A percentile compares a stretch with the other conserved stretches of the same genome.
phyloP scores from a whole-genome alignment of 2,113 vertebrate genomes.

The Sterrhoptilus dennistouni region DNA sequence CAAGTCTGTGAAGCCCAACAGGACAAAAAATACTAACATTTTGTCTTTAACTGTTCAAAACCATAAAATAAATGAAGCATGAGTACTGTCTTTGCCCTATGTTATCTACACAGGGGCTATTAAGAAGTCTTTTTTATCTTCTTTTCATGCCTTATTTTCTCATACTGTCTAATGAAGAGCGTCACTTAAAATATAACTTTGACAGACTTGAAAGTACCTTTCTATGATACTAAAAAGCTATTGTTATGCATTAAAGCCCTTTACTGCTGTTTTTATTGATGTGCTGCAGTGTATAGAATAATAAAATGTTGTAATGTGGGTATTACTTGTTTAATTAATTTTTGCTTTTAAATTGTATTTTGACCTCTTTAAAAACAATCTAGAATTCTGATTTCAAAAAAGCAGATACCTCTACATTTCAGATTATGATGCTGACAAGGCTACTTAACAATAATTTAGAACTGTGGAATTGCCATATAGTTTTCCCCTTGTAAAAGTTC shows the following conservation, averaged over 20 bases:
- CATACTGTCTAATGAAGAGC: constrained; percentile 74
- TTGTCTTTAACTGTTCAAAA: constrained; percentile 67
- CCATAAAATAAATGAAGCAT: constrained; percentile 79
- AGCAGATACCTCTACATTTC: neutral
- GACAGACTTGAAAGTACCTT: constrained; percentile 63
- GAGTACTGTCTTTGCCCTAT: constrained; percentile 66
- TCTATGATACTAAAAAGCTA: constrained; percentile 67
- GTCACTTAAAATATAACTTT: constrained; percentile 74
- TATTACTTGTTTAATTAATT: constrained; percentile 65
- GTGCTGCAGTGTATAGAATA: constrained; percentile 37
- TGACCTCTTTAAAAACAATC: neutral
- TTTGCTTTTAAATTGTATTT: constrained; percentile 40
- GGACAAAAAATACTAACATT: constrained; percentile 70
- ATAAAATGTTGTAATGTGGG: neutral
- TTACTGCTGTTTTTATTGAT: constrained; percentile 58
- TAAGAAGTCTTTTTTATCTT: constrained; percentile 71
- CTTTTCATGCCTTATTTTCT: constrained; percentile 79
- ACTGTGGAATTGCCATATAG: neutral
- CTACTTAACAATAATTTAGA: neutral
- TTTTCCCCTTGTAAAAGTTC: neutral
- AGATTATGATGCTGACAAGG: neutral
- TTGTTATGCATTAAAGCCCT: constrained; percentile 60
- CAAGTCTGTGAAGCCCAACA: constrained; percentile 51
- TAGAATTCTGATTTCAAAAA: neutral
- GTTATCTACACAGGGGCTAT: constrained; percentile 74